These are phyloP conservation scores for Platyscapa corneri DNA, from an alignment of 1,140 invertebrate species.

Conservation along the genomic window DNA sequence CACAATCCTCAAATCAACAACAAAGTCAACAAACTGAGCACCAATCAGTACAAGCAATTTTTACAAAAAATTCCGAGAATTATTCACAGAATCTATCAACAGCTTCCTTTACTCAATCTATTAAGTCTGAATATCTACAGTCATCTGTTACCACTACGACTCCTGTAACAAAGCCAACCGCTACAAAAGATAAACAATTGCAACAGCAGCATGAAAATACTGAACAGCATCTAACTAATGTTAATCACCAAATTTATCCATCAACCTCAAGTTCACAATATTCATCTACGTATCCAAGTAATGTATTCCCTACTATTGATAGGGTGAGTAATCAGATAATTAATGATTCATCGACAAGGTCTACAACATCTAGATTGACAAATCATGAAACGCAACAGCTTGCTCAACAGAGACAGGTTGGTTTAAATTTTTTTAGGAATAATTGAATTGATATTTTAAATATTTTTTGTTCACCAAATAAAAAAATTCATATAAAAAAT, in stretches of 20 bases:
- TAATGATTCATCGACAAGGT: constrained; percentile 53
- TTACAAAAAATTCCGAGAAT: constrained; percentile 56
- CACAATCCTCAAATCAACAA: constrained; percentile 55
- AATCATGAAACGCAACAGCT: constrained; percentile 59
- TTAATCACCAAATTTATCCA: constrained; percentile 68
- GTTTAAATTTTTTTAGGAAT: neutral
- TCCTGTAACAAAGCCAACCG: constrained; percentile 59
- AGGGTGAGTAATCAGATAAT: constrained; percentile 57
- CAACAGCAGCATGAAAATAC: constrained; percentile 63
- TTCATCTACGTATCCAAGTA: constrained; percentile 59
- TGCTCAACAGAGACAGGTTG: constrained; percentile 57
- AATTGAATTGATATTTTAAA: neutral
- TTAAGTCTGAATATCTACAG: constrained; percentile 56
- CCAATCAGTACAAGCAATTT: constrained; percentile 33
- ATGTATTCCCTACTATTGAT: constrained; percentile 60
- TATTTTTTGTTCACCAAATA: neutral
- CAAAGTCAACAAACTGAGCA: constrained; percentile 10
- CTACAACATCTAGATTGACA: constrained; percentile 53
- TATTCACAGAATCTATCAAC: constrained; percentile 52
- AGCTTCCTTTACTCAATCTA: constrained; percentile 54
- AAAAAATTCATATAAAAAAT: neutral
- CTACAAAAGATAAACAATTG: constrained; percentile 61
- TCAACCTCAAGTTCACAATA: constrained; percentile 60
- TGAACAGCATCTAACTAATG: constrained; percentile 56
- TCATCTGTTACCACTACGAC: constrained; percentile 54